phyloP scores from a whole-genome alignment of 2,888 invertebrate species.

The Aporophyla nigra region DNA sequence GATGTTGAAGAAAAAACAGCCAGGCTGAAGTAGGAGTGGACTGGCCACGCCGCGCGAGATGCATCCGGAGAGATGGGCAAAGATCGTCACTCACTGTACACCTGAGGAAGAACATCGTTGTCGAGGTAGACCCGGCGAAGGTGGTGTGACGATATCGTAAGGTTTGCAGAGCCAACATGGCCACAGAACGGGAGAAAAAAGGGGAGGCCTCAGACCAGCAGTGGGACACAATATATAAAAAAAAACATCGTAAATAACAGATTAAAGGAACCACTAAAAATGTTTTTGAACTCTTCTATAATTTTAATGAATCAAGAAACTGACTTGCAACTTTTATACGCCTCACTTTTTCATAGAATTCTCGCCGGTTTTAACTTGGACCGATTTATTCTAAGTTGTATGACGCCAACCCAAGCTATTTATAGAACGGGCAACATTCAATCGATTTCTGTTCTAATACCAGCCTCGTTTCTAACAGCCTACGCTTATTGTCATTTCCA shows the following conservation, averaged over 20 bases:
- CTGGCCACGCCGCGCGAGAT: too few relatives aligned
- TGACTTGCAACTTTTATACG: not conserved
- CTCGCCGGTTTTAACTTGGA: not conserved
- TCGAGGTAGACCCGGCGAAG: too few relatives aligned
- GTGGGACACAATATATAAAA: too few relatives aligned
- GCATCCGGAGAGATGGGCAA: too few relatives aligned
- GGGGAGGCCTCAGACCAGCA: too few relatives aligned
- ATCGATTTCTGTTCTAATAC: conserved; percentile 19
- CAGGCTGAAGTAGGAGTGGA: too few relatives aligned
- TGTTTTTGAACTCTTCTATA: not conserved
- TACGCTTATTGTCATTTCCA: not conserved
- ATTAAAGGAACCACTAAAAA: not conserved
- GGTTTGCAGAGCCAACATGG: too few relatives aligned
- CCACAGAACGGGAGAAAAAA: too few relatives aligned
- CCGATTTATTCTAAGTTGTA: conserved; percentile 6
- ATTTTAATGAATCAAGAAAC: not conserved
- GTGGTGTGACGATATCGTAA: too few relatives aligned
- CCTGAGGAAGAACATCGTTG: too few relatives aligned
- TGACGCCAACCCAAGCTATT: conserved; percentile 12
- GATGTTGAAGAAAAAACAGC: too few relatives aligned
- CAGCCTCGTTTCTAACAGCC: not conserved
- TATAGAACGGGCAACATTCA: conserved; percentile 1
- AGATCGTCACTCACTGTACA: too few relatives aligned
- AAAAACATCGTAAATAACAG: not conserved
- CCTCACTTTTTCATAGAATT: not conserved